Evolutionary conservation across 2,888 invertebrate genomes (phyloP), one percentile per base, ranked within the genome.

Genomic region (Physocephala rufipes): DNA sequence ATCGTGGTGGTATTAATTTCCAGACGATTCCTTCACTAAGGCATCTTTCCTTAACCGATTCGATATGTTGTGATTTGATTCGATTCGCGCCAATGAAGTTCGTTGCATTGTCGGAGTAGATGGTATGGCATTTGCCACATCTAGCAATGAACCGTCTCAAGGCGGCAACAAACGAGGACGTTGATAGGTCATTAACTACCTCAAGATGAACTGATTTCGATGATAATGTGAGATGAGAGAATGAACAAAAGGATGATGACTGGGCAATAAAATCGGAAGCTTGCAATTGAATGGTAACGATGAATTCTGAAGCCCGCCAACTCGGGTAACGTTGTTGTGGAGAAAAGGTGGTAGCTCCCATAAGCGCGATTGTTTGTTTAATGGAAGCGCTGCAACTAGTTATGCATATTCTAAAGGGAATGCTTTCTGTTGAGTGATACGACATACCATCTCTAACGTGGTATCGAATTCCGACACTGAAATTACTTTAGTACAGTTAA

Each of bases 261-360:
- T 71, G 19, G 73, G 74, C 43, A 72, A 47, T 36, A 74, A 26
- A 16, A 74, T 13, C n/a, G 72, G 74, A 30, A 62, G 68, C 26
- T 67, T 62, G 5, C 68, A 55, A 1, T 45, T 47, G 16, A 59
- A 30, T 43, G 64, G 28, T 36, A 53, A 28, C 30, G 28, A n/a
- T 51, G 49, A 43, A 55, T 70, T 51, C 36, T 62, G 12, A 55
- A 64, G 59, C 1, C 71, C 72, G 30, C 74, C 74, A 28, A 76
- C 72, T 68, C 65, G 67, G 12, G 71, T 51, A 24, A 49, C 1
- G 15, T n/a, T 47, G 2, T 61, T 24, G 13, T 61, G n/a, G n/a
- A n/a, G n/a, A n/a, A n/a, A n/a, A 21, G 45, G 74, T 71, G 28
- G 73, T 19, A 62, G 75, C 74, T n/a, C 70, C 71, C 21, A 12